Evolutionary conservation across 2,797 vertebrate genomes (phyloP), one percentile per base, ranked within the genome.

Genomic region (Zalophus californianus): DNA sequence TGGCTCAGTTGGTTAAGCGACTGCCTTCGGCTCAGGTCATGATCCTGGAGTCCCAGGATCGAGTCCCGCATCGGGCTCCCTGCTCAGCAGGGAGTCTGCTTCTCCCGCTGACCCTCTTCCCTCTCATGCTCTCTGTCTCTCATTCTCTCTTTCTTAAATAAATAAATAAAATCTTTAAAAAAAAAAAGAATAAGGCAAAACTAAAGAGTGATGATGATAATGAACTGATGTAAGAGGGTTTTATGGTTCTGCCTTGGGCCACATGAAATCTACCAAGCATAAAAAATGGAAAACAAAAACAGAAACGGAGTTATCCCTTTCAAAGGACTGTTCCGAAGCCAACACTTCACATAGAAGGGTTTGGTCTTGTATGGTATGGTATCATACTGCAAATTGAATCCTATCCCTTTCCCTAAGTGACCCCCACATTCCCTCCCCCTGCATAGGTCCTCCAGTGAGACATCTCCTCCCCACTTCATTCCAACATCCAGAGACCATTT

Each of bases 171-270:
- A n/a, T n/a, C n/a, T n/a, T n/a, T n/a, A n/a, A n/a, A n/a, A n/a
- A n/a, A n/a, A n/a, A n/a, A 41, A 52, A 90, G 66, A 95, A 44
- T 58, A 84, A 90, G 62, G 50, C 56, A 38, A 94, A 73, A 44
- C 35, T 68, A 86, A n/a, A 83, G 41, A 87, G 27, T 54, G 58
- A 87, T 56, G 50, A 60, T 82, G 77, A 54, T 50, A 80, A 84
- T 52, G 38, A 62, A 3, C 29, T 56, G 58, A 86, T 78, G 27
- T 35, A 41, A 64, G 27, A 75, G 35, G 27, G n/a, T 44, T 93
- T 78, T 72, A n/a, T 52, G 12, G 48, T n/a, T 87, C 92, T 83
- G 50, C 50, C 48, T 79, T 41, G 25, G 41, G 72, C 9, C 38
- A 82, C 23, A 50, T 75, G 75, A 75, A 73, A 48, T 86, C 58